phyloP scores from a whole-genome alignment of 2,113 vertebrate species.

The Ophthalmolycus amberensis region DNA sequence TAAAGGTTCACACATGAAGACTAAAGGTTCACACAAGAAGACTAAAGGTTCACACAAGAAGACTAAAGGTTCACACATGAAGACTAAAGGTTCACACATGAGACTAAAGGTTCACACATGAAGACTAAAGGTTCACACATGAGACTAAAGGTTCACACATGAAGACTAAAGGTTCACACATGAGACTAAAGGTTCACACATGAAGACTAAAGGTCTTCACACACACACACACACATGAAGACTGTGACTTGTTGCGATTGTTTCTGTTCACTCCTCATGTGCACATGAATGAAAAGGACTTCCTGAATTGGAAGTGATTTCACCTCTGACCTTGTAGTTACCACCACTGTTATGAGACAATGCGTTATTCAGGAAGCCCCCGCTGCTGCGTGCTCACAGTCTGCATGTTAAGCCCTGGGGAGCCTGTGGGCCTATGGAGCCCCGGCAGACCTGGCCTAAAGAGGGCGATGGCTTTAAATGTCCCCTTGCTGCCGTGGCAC shows the following conservation, averaged over 20 bases:
- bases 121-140: background rate
- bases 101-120: background rate
- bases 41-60: no score
- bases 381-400: constrained; percentile 42
- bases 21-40: no score
- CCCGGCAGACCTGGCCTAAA: constrained; percentile 1
- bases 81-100: no score
- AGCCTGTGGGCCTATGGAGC: constrained; percentile 1
- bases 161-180: background rate
- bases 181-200: no score
- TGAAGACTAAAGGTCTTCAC: no score
- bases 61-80: no score
- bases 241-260: background rate
- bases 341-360: constrained; percentile 33
- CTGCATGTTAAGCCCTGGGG: constrained; percentile 21
- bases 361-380: constrained; percentile 41
- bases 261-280: background rate
- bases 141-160: no score
- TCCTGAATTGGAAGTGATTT: constrained; percentile 52
- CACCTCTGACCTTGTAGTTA: constrained; percentile 47
- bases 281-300: constrained; percentile 12
- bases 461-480: constrained; percentile 35
- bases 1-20: no score
- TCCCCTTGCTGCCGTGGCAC: constrained; percentile 36
- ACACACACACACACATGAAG: background rate